Conservation (phyloP, 2,797 vertebrate species). For the Mormyrops attenuatus region DNA sequence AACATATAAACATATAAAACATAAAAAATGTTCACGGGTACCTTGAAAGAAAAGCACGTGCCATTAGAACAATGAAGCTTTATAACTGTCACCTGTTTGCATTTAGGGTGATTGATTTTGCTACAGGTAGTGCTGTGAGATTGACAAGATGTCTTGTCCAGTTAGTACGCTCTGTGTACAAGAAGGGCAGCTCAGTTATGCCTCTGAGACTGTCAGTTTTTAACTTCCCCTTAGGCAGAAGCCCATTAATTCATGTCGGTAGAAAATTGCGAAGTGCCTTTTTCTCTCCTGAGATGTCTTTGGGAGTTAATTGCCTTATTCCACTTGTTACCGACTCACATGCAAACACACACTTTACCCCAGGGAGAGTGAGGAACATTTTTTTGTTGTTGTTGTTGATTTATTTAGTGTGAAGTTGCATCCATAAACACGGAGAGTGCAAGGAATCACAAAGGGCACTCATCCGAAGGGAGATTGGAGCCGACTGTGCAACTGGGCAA, state of each 20-base stretch:
- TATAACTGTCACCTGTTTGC: not conserved
- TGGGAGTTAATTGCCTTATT: conserved; percentile 63
- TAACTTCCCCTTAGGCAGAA: conserved; percentile 51
- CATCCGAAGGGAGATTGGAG: conserved; percentile 37
- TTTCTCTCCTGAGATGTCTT: conserved; percentile 55
- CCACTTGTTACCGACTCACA: conserved; percentile 50
- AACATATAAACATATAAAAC: too few relatives aligned
- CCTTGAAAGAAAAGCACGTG: not conserved
- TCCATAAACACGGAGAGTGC: conserved; percentile 37
- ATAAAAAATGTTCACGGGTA: not conserved
- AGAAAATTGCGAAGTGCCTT: conserved; percentile 54
- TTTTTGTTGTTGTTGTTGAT: conserved; percentile 42
- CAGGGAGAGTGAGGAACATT: conserved; percentile 35
- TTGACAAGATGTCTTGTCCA: conserved; percentile 45
- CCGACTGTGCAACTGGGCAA: conserved; percentile 51
- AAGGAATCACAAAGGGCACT: conserved; percentile 40
- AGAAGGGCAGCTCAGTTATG: conserved; percentile 39
- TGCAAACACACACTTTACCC: conserved; percentile 35
- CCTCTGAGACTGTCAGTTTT: conserved; percentile 50
- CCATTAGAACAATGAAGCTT: not conserved
- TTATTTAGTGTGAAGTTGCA: conserved; percentile 48
- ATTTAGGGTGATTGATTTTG: conserved; percentile 21
- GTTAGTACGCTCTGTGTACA: conserved; percentile 43
- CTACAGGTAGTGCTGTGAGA: conserved; percentile 36
- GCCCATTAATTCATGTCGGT: conserved; percentile 56